These are phyloP conservation scores for Columbina picui DNA, from an alignment of 2,113 vertebrate species.

Conservation along the genomic window DNA sequence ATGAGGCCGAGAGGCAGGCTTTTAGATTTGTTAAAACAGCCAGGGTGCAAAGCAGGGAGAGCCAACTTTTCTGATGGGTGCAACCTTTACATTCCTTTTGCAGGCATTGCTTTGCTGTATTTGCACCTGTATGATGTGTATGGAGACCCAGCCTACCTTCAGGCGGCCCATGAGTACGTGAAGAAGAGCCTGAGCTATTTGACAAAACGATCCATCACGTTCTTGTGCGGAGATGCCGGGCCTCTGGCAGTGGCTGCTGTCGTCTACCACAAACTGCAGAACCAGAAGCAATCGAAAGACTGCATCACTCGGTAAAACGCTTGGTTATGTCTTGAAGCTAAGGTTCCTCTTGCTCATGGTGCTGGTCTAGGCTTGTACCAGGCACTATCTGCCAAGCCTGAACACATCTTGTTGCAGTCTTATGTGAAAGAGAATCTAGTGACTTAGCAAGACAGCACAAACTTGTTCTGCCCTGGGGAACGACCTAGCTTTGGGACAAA, in stretches of 20 bases:
- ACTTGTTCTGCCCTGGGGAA: neutral
- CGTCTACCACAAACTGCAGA: constrained; percentile 84
- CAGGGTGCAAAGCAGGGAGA: accelerated
- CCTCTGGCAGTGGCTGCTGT: constrained; percentile 90
- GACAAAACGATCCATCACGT: constrained; percentile 88
- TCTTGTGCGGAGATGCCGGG: constrained; percentile 91
- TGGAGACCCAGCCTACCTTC: constrained; percentile 83
- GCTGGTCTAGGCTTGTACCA: neutral
- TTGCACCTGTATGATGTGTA: constrained; percentile 88
- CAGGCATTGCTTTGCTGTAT: constrained; percentile 94
- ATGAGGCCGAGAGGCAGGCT: neutral
- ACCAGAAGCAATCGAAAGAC: constrained; percentile 85
- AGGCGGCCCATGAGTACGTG: constrained; percentile 82
- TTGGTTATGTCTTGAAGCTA: neutral
- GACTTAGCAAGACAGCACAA: neutral
- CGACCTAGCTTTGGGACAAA: neutral
- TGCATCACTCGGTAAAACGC: constrained; percentile 83
- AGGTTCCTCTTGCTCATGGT: neutral
- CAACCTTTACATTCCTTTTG: neutral
- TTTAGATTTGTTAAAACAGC: neutral
- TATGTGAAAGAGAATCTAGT: neutral
- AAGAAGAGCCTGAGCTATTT: constrained; percentile 84
- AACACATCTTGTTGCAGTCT: neutral
- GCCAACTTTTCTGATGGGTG: neutral
- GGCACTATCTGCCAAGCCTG: neutral